phyloP scores from a whole-genome alignment of 2,113 vertebrate species.

The Sinosuthora webbiana region DNA sequence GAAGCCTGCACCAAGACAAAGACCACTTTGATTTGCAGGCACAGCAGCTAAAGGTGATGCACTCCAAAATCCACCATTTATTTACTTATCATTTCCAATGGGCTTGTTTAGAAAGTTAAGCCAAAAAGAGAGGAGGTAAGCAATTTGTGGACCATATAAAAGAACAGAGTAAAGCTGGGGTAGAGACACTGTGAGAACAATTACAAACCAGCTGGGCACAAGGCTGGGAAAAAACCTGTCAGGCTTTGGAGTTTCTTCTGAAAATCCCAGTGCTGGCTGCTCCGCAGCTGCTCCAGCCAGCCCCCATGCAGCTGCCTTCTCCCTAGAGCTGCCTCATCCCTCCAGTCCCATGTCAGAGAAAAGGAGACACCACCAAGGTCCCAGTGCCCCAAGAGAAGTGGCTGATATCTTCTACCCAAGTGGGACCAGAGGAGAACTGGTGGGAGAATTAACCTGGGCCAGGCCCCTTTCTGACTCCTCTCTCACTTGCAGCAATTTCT shows the following conservation, averaged over 20 bases:
- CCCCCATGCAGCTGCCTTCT: not conserved
- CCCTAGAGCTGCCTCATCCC: not conserved
- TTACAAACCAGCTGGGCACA: not conserved
- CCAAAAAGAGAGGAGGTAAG: not conserved
- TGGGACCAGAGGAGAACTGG: not conserved
- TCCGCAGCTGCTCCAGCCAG: not conserved
- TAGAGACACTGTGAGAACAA: not conserved
- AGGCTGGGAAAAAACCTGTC: not conserved
- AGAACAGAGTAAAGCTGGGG: not conserved
- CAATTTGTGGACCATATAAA: not conserved
- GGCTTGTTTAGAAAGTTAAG: not conserved
- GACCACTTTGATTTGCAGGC: not conserved
- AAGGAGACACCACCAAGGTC: rapidly evolving
- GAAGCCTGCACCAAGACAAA: not conserved
- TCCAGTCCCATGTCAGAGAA: rapidly evolving
- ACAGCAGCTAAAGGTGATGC: not conserved
- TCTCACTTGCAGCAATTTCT: not conserved
- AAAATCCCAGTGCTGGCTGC: not conserved
- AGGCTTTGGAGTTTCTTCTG: not conserved
- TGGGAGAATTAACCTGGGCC: not conserved
- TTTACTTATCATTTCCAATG: not conserved
- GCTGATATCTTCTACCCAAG: not conserved
- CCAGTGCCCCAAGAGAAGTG: not conserved
- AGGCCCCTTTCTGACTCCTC: not conserved
- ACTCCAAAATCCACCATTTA: not conserved